phyloP scores from a whole-genome alignment of 2,113 vertebrate genomes.

The Rhipidura dahli region DNA sequence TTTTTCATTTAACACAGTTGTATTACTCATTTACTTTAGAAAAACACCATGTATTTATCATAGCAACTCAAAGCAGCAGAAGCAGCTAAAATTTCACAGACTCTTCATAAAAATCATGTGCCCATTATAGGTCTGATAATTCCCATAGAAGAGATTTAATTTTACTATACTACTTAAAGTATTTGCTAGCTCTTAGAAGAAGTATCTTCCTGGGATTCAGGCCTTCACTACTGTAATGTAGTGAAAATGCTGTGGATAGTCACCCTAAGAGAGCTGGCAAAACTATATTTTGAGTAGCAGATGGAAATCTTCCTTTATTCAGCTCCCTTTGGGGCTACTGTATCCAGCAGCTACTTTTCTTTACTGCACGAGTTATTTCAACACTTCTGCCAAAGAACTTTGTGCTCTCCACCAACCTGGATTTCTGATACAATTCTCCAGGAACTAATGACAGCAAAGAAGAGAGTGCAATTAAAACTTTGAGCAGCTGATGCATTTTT shows the following conservation, averaged over 20 bases:
- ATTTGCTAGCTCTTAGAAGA: background rate
- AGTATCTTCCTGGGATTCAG: background rate
- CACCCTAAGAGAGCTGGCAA: background rate
- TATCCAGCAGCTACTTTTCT: background rate
- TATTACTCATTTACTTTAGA: background rate
- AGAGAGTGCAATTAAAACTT: background rate
- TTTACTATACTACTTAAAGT: background rate
- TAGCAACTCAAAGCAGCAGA: background rate
- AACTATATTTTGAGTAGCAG: background rate
- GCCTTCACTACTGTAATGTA: background rate
- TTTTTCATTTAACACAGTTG: background rate
- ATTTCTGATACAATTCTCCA: background rate
- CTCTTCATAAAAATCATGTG: background rate
- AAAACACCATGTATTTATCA: background rate
- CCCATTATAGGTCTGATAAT: background rate
- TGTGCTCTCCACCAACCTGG: background rate
- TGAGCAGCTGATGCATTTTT: background rate
- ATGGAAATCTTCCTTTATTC: background rate
- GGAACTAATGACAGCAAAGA: background rate
- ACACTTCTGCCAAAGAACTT: background rate
- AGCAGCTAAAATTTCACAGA: background rate
- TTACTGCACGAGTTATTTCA: background rate
- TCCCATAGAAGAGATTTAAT: background rate
- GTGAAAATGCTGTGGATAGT: background rate
- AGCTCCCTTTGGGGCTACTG: background rate